Evolutionary conservation across 64 coral and sea anemone genomes (phyloP).

Genomic region (Porites lutea): DNA sequence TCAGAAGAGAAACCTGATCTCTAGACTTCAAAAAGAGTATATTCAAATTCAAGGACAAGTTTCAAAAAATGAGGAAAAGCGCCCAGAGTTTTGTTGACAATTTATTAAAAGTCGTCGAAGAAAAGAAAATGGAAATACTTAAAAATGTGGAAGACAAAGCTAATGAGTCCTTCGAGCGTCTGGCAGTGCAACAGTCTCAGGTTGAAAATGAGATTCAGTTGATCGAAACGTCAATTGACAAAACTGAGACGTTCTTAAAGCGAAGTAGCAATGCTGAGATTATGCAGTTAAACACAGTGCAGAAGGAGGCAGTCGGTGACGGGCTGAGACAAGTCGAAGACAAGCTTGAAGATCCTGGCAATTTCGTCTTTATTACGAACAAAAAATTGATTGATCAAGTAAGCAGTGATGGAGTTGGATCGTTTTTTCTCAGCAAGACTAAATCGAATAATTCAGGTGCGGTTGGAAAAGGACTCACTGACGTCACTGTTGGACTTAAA

Average conservation of each 20-base stretch:
- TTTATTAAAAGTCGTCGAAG: not conserved
- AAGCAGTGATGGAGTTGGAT: not conserved
- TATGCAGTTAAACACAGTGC: not conserved
- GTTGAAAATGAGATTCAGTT: not conserved
- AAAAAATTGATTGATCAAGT: not conserved
- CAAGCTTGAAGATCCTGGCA: not conserved
- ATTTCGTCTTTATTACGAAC: not conserved
- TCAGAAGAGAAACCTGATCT: not conserved
- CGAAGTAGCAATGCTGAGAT: not conserved
- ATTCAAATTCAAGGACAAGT: not conserved
- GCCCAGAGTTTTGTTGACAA: not conserved
- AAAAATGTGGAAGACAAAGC: not conserved
- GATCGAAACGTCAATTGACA: not conserved
- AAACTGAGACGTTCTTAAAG: not conserved
- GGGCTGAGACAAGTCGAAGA: not conserved
- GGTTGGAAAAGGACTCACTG: not conserved
- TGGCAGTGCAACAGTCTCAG: not conserved
- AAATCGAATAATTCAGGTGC: not conserved
- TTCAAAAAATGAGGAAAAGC: too few species aligned
- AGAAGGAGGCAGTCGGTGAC: not conserved
- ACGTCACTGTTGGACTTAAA: not conserved
- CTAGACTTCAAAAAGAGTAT: not conserved
- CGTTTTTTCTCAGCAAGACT: not conserved
- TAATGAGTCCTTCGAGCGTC: not conserved
- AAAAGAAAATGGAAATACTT: not conserved